These are phyloP conservation scores for Thinocorus orbignyianus DNA, from an alignment of 2,113 vertebrate species.

Conservation along the genomic window DNA sequence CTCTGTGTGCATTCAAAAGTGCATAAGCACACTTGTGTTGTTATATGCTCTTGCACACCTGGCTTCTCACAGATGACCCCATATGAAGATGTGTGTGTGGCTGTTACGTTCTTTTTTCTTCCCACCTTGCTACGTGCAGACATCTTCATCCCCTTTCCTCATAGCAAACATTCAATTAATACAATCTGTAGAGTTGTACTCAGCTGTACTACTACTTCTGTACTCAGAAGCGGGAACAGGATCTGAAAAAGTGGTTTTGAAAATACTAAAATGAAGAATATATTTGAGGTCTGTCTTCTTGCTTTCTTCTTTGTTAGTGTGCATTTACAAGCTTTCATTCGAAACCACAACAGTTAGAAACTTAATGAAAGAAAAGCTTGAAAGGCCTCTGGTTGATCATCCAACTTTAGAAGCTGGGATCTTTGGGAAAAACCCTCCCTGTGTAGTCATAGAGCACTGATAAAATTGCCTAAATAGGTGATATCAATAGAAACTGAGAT, in stretches of 20 bases:
- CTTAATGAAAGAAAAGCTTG: background rate
- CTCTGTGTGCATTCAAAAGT: background rate
- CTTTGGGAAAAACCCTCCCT: background rate
- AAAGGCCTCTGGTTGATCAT: background rate
- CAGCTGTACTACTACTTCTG: background rate
- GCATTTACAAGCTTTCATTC: background rate
- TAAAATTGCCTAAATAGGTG: background rate
- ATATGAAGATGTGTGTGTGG: background rate
- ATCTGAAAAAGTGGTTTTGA: background rate
- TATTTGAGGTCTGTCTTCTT: background rate
- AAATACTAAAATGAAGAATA: background rate
- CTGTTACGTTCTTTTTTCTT: background rate
- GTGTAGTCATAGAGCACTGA: background rate
- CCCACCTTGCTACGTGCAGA: fast-evolving
- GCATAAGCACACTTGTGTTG: background rate
- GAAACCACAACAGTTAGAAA: background rate
- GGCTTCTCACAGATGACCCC: background rate
- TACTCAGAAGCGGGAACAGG: background rate
- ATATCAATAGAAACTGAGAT: background rate
- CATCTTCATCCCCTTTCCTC: background rate
- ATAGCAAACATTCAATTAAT: background rate
- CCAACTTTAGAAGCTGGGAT: background rate
- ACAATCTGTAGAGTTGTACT: background rate
- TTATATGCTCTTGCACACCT: fast-evolving
- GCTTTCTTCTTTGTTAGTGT: background rate